A percentile compares a stretch with the other conserved stretches of the same genome.
phyloP scores from a whole-genome alignment of 1,140 invertebrate genomes.

The Belonocnema kinseyi region DNA sequence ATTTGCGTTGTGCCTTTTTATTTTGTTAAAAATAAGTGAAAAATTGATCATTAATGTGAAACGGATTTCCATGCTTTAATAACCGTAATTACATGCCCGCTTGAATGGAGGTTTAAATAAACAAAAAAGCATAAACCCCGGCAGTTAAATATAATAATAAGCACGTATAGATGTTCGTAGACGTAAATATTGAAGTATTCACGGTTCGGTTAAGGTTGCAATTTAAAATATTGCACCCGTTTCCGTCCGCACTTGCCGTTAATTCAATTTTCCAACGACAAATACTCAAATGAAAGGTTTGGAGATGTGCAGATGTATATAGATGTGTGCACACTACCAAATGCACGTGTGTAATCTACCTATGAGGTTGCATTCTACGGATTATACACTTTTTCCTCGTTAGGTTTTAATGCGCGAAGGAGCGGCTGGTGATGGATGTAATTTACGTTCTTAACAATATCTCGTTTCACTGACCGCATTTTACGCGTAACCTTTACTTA shows the following conservation, averaged over 20 bases:
- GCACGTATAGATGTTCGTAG: no score
- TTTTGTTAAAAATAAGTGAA: no score
- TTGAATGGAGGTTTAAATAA: no score
- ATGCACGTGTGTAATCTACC: background rate
- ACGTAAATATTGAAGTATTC: no score
- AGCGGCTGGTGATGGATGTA: constrained; percentile 10
- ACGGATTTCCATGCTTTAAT: no score
- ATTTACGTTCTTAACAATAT: constrained; percentile 32
- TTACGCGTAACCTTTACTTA: constrained; percentile 30
- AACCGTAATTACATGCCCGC: no score
- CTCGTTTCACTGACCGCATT: constrained; percentile 31
- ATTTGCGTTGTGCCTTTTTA: no score
- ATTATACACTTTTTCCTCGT: constrained; percentile 13
- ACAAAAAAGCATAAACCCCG: no score
- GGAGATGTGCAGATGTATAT: background rate
- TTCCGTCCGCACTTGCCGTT: constrained; percentile 16
- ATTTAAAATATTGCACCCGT: constrained; percentile 3
- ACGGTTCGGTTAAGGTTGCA: background rate
- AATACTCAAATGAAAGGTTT: constrained; percentile 9
- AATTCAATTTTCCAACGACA: constrained; percentile 11
- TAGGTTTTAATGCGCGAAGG: constrained; percentile 22
- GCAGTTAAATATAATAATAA: no score
- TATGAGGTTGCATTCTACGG: background rate
- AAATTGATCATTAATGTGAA: no score
- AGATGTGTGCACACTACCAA: background rate